Percentiles rank a stretch among this genome's conserved stretches.
These are phyloP conservation scores for Amazona vittata DNA, from an alignment of 2,113 vertebrate species.

Conservation along the genomic window DNA sequence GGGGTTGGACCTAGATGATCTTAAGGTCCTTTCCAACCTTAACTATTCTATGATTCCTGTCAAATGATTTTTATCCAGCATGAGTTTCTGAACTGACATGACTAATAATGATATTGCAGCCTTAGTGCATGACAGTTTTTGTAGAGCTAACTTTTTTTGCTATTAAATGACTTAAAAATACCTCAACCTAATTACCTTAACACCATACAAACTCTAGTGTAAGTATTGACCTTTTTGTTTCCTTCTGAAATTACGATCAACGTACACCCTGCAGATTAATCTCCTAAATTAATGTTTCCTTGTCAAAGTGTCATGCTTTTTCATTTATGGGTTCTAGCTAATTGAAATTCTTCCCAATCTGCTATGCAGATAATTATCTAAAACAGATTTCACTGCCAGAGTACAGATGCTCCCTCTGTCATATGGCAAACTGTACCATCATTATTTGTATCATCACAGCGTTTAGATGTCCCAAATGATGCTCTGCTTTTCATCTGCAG, in stretches of 20 bases:
- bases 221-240: constrained; percentile 45
- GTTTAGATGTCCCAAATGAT: neutral
- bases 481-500: neutral
- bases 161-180: constrained; percentile 9
- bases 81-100: constrained; percentile 17
- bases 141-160: constrained; percentile 24
- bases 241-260: constrained; percentile 32
- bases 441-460: neutral
- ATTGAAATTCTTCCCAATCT: constrained; percentile 7
- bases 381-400: neutral
- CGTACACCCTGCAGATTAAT: neutral
- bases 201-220: constrained; percentile 22
- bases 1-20: neutral
- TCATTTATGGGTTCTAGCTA: constrained; percentile 1
- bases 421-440: neutral
- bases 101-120: neutral
- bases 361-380: neutral
- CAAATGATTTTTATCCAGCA: constrained; percentile 18
- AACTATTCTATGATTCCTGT: neutral
- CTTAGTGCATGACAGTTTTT: neutral
- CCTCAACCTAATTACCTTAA: constrained; percentile 46
- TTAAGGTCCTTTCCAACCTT: neutral
- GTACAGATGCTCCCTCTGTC: neutral
- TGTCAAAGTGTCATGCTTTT: constrained; percentile 16
- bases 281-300: constrained; percentile 47